Evolutionary conservation across 2,888 invertebrate species (phyloP), one percentile per base, ranked within the genome.

Genomic region (Toxonevra muliebris): DNA sequence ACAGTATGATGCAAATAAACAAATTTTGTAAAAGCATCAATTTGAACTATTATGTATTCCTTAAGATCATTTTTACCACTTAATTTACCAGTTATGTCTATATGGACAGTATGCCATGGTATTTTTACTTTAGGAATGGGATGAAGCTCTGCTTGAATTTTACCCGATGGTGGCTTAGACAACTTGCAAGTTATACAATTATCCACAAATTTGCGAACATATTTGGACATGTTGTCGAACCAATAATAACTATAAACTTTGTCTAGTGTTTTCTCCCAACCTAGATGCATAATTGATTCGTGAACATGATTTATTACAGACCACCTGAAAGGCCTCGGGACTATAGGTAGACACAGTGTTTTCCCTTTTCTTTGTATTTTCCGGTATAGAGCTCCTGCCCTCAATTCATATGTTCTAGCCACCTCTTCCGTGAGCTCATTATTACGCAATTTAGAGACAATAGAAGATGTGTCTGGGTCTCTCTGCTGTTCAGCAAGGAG

Each of bases 81-180:
- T 40, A 65, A n/a, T 58, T 68, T 68, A 4, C 68, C 61, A 9
- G 68, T 64, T 40, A 41, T 41, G 17, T 71, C 70, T n/a, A 73
- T 59, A 15, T 73, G 68, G 3, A 72, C 10, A 3, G 66, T 69
- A 20, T 65, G 54, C 66, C 71, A 65, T 57, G 76, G 73, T 63
- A 75, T 65, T 17, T 66, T 45, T 58, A 68, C 59, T 61, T 73
- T 70, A 48, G 74, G 69, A 19, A 76, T 76, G 9, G 69, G 55
- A 67, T 79, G 71, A 5, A 77, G 20, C 12, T 72, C 58, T 13
- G 48, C 59, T 41, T 65, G 61, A 57, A 61, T 43, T 65, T 61
- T 55, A 20, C 69, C 65, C n/a, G 69, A 69, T 1, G 19, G 15
- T 11, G 57, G 19, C 43, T 69, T 69, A 7, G 61, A 55, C 13